phyloP scores from a whole-genome alignment of 2,113 vertebrate species.

The Colaptes auratus region DNA sequence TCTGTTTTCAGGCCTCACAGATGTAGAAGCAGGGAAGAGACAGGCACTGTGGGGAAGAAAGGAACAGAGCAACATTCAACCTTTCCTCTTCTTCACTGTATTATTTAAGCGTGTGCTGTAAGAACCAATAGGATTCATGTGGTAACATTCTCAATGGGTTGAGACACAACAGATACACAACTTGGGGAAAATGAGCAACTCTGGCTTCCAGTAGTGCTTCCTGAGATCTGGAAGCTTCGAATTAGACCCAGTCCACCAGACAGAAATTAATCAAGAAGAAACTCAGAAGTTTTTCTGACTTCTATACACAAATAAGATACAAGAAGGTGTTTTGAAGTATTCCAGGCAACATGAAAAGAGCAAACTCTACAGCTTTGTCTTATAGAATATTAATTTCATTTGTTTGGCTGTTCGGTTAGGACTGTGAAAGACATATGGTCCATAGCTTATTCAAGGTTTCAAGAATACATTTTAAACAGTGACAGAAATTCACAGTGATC shows the following conservation, averaged over 20 bases:
- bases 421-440: neutral
- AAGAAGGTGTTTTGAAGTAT: neutral
- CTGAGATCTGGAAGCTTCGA: neutral
- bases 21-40: neutral
- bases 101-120: neutral
- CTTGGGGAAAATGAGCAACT: neutral
- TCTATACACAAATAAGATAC: neutral
- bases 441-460: neutral
- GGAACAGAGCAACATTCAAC: neutral
- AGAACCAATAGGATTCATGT: neutral
- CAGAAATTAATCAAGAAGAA: neutral
- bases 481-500: neutral
- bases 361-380: neutral
- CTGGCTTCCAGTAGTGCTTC: neutral
- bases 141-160: neutral
- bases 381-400: neutral
- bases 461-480: neutral
- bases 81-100: neutral
- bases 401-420: neutral
- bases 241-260: neutral
- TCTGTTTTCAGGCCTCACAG: neutral
- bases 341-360: neutral
- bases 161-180: neutral
- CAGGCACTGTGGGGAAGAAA: neutral
- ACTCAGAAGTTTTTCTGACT: neutral